phyloP scores from a whole-genome alignment of 1,140 invertebrate species.

The Magallana gigas region DNA sequence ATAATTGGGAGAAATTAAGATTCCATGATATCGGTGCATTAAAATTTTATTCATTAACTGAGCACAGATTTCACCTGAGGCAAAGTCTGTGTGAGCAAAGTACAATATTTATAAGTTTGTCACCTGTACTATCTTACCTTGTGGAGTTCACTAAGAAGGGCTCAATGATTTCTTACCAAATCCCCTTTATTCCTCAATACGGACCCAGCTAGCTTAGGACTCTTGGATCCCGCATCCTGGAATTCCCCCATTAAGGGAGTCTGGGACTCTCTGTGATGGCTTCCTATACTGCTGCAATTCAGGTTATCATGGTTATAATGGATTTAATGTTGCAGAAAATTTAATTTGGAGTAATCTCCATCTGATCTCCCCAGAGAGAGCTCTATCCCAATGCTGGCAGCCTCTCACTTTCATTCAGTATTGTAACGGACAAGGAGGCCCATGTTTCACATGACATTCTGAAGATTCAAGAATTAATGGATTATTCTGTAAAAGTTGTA shows the following conservation, averaged over 20 bases:
- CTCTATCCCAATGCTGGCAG: neutral
- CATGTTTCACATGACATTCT: neutral
- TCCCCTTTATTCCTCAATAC: neutral
- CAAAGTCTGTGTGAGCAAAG: neutral
- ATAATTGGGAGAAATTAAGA: too few species aligned
- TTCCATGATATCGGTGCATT: too few species aligned
- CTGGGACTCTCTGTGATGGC: neutral
- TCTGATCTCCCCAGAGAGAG: neutral
- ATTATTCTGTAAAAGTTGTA: neutral
- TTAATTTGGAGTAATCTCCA: conserved; percentile 31
- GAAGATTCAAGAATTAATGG: neutral
- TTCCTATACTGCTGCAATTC: neutral
- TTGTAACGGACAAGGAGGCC: neutral
- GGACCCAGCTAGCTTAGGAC: neutral
- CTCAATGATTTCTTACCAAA: too few species aligned
- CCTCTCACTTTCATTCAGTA: neutral
- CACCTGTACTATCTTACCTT: neutral
- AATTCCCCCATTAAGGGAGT: neutral
- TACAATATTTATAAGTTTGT: neutral
- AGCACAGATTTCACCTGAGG: neutral
- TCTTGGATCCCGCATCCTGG: neutral
- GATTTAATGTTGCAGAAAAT: conserved; percentile 32
- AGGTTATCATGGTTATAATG: conserved; percentile 28
- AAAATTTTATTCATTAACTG: neutral
- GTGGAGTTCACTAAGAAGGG: neutral